Evolutionary conservation across 2,797 vertebrate species (phyloP).

Genomic region (Mus caroli): DNA sequence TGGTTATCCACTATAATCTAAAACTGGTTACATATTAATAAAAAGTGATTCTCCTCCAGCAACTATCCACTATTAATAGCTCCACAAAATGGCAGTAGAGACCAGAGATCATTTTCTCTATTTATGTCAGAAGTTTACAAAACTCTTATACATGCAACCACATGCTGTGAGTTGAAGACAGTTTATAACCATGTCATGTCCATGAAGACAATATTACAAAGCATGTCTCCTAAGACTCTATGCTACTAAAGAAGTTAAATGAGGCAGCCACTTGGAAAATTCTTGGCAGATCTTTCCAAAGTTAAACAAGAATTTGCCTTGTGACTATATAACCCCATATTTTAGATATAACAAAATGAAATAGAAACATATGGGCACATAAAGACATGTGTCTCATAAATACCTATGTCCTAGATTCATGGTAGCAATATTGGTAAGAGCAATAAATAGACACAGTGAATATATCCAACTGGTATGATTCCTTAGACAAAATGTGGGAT

Average conservation of each 20-base stretch:
- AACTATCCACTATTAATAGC: background rate
- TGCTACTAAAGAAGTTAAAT: background rate
- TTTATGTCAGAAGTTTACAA: background rate
- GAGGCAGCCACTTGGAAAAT: background rate
- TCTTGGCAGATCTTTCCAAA: background rate
- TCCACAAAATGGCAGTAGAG: background rate
- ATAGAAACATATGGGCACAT: background rate
- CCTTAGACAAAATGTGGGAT: background rate
- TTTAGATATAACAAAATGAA: background rate
- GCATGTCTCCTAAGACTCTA: background rate
- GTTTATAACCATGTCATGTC: background rate
- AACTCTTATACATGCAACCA: background rate
- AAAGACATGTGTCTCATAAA: conserved; percentile 34
- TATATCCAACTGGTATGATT: background rate
- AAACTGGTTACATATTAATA: background rate
- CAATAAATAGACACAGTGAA: background rate
- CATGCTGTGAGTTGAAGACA: background rate
- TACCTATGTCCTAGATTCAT: background rate
- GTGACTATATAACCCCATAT: background rate
- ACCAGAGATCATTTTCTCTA: background rate
- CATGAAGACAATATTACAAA: background rate
- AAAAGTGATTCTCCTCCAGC: background rate
- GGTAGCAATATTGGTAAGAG: background rate
- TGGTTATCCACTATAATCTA: background rate
- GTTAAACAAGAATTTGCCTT: background rate